Evolutionary conservation across 2,113 vertebrate genomes (phyloP), one percentile per base, ranked within the genome.

Genomic region (Rallus limicola): DNA sequence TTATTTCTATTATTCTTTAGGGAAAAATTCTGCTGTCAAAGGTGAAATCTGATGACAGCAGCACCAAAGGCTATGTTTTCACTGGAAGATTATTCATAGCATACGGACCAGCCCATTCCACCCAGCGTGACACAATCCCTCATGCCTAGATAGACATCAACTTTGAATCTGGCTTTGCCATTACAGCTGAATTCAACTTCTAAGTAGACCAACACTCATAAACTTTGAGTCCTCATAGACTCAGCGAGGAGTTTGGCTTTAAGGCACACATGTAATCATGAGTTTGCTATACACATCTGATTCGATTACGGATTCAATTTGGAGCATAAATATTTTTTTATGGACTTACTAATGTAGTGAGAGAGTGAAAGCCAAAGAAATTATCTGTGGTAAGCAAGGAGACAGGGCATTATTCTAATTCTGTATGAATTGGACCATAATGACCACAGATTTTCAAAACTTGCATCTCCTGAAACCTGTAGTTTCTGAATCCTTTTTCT

Each of bases 1-100:
- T 86, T 62, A n/a, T 91, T 94, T 94, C 78, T 92, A 28, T 96
- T 97, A 50, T 75, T 95, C 85, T 97, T 88, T 81, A 86, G 83
- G 83, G 92, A 29, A 93, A 77, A 67, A 82, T 42, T 93, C 68
- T 97, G 75, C 81, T 95, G 78, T 95, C 94, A 97, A 91, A 86
- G 44, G 59, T 79, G 90, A 97, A 64, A 71, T 44, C 69, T 62
- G 96, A 10, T 82, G 67, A 74, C 63, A 91, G 88, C 74, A 94
- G 34, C 86, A 89, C 78, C 95, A 81, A 82, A 95, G 93, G 81
- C 15, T 53, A 40, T 55, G 42, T 94, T 96, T 94, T 42, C 31
- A 65, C 70, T 74, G 40, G 59, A 90, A 53, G 36, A 7, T 90
- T 59, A 55, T 77, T 72, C 78, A 36, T 9, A 76, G 70, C 74